Evolutionary conservation across 2,797 vertebrate genomes (phyloP).

Genomic region (Eulemur mongoz): DNA sequence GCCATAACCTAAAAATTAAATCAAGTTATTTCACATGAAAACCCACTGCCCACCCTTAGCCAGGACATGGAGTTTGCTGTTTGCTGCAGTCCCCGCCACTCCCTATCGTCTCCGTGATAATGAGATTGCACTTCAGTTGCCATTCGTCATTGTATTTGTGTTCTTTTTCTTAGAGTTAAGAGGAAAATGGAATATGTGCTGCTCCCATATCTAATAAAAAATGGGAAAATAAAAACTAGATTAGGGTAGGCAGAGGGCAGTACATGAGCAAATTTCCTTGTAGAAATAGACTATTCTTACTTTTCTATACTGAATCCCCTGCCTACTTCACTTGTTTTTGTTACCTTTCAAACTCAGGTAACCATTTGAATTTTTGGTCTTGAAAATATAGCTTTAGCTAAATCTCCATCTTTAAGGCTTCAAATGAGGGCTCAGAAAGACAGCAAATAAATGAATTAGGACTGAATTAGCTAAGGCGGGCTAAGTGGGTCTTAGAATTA

Average conservation of each 20-base stretch:
- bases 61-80: background rate
- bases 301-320: background rate
- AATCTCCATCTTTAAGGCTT: constrained; percentile 18
- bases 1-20: background rate
- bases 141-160: background rate
- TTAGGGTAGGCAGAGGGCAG: background rate
- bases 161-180: background rate
- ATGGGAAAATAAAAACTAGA: background rate
- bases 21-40: background rate
- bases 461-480: background rate
- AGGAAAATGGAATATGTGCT: background rate
- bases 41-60: background rate
- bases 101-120: background rate
- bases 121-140: background rate
- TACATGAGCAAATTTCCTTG: background rate
- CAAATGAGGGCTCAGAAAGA: constrained; percentile 14
- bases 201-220: background rate
- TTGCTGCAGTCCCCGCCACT: background rate
- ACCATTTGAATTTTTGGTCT: background rate
- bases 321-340: background rate
- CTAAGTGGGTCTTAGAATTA: background rate
- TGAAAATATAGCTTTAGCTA: background rate
- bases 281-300: background rate
- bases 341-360: background rate
- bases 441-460: background rate